These are phyloP conservation scores for Pristionchus arcanus DNA, from an alignment of 2,888 invertebrate genomes.

Conservation along the genomic window DNA sequence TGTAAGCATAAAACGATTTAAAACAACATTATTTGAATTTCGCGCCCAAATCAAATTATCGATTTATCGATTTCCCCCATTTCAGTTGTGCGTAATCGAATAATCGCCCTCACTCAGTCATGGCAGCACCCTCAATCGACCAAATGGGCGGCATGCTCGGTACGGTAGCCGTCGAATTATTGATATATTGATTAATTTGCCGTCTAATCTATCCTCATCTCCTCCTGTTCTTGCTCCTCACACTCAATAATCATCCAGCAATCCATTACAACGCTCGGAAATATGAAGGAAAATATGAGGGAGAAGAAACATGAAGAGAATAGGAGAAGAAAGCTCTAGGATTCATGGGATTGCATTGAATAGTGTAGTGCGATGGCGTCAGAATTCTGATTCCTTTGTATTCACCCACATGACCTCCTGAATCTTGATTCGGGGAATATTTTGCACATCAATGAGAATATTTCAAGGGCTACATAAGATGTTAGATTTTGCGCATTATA, in stretches of 20 bases:
- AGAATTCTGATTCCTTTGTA: background rate
- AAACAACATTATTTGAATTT: background rate
- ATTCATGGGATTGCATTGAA: background rate
- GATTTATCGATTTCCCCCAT: background rate
- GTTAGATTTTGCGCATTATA: no score
- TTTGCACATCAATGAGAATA: no score
- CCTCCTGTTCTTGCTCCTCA: no score
- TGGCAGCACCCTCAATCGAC: slow-evolving; percentile 42
- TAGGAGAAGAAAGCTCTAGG: background rate
- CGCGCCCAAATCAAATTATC: background rate
- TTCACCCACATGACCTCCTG: background rate
- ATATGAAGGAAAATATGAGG: background rate
- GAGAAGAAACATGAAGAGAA: background rate
- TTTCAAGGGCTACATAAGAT: no score
- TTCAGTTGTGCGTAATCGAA: slow-evolving; percentile 43
- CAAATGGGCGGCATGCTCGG: slow-evolving; percentile 48
- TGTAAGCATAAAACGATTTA: background rate
- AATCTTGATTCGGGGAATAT: background rate
- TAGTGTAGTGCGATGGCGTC: background rate
- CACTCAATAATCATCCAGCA: no score
- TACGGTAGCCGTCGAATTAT: slow-evolving; percentile 1
- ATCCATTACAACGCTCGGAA: background rate
- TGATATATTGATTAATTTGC: background rate
- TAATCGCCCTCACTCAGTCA: slow-evolving; percentile 50
- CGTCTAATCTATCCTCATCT: background rate